These are phyloP conservation scores for Siphonodentalium dalli DNA, from an alignment of 2,888 invertebrate species.

Conservation along the genomic window DNA sequence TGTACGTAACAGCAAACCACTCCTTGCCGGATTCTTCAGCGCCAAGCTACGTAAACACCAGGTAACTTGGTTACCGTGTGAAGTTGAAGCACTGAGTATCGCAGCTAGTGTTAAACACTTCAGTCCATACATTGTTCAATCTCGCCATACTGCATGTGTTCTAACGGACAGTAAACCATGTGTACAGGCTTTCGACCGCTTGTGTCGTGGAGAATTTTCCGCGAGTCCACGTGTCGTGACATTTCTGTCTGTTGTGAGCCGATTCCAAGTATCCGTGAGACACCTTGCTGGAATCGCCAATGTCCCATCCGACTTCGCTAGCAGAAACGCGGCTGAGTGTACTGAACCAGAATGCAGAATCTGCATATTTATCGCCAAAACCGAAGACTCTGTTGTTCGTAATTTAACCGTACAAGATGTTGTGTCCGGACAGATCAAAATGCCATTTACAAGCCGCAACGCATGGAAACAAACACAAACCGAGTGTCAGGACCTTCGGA, in stretches of 20 bases:
- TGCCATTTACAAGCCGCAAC: slow-evolving; percentile 22
- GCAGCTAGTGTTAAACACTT: no score
- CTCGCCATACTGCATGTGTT: not conserved
- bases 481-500: slow-evolving; percentile 21
- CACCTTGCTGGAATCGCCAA: slow-evolving; percentile 18
- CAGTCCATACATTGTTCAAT: no score
- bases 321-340: slow-evolving; percentile 22
- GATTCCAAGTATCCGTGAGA: slow-evolving; percentile 17
- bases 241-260: slow-evolving; percentile 25
- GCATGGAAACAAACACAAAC: slow-evolving; percentile 21
- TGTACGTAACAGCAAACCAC: no score
- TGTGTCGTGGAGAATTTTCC: slow-evolving; percentile 26
- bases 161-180: slow-evolving; percentile 27
- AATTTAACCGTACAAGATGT: slow-evolving; percentile 11
- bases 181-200: slow-evolving; percentile 20
- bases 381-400: slow-evolving; percentile 23
- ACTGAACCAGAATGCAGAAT: slow-evolving; percentile 14
- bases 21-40: no score
- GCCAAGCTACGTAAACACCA: no score
- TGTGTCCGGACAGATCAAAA: not conserved
- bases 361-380: slow-evolving; percentile 1
- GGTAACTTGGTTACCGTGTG: no score
- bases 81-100: no score
- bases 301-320: slow-evolving; percentile 25
- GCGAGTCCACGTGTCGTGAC: slow-evolving; percentile 18